A percentile compares a stretch with the other conserved stretches of the same genome.
These are phyloP conservation scores for Bergia puertoricense DNA, from an alignment of 92 coral and sea anemone genomes.

Conservation along the genomic window DNA sequence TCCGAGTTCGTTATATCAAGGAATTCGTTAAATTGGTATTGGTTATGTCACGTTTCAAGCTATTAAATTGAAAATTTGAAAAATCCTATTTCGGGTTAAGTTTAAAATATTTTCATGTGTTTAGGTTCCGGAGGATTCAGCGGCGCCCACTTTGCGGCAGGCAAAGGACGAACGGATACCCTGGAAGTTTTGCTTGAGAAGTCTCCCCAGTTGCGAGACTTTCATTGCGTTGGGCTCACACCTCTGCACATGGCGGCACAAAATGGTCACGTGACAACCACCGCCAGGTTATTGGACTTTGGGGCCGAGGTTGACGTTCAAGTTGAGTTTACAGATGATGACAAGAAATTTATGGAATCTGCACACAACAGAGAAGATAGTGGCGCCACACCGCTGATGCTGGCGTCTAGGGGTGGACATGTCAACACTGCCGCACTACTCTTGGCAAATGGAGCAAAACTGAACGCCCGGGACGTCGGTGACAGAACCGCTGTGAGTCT, in stretches of 20 bases:
- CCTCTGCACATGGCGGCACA: conserved; percentile 24
- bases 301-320: conserved; percentile 2
- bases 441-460: conserved; percentile 5
- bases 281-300: neutral
- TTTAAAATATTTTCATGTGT: neutral
- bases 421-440: conserved; percentile 7
- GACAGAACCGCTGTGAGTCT: conserved; percentile 5
- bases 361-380: conserved; percentile 9
- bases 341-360: neutral
- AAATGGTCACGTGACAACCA: conserved; percentile 17
- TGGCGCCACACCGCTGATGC: conserved; percentile 25
- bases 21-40: too few relatives aligned
- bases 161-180: conserved; percentile 22
- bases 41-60: neutral
- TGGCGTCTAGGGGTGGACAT: conserved; percentile 22
- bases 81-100: neutral
- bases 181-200: neutral
- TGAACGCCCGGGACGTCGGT: neutral
- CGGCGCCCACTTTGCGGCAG: conserved; percentile 18
- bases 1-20: too few relatives aligned
- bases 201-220: neutral
- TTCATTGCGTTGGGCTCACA: conserved; percentile 20
- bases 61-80: too few relatives aligned
- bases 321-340: conserved; percentile 3
- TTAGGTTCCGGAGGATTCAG: neutral